These are phyloP conservation scores for Dynastes maya DNA, from an alignment of 2,888 invertebrate genomes.

Conservation along the genomic window DNA sequence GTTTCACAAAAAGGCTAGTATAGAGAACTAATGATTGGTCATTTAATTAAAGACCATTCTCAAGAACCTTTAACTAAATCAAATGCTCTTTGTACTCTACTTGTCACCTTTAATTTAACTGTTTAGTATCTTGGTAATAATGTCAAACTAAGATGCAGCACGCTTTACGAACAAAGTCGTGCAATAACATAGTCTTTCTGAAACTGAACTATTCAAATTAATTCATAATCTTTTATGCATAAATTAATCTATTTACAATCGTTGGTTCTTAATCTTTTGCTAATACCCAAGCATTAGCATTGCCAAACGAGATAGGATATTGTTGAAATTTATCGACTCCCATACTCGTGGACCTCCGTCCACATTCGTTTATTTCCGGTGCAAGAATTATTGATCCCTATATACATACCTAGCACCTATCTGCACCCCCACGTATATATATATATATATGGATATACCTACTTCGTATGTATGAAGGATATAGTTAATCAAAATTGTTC, in stretches of 20 bases:
- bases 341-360: conserved; percentile 57
- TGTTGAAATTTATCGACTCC: conserved; percentile 65
- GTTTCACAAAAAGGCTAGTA: too few relatives aligned
- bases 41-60: too few relatives aligned
- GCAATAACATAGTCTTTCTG: not conserved
- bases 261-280: conserved; percentile 19
- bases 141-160: not conserved
- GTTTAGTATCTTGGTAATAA: not conserved
- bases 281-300: conserved; percentile 8
- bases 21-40: too few relatives aligned
- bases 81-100: too few relatives aligned
- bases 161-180: too few relatives aligned
- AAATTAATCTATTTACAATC: conserved; percentile 16
- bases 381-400: conserved; percentile 63
- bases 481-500: not conserved
- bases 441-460: not conserved
- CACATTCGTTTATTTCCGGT: conserved; percentile 58
- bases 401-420: conserved; percentile 58
- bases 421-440: not conserved
- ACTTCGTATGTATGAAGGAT: not conserved
- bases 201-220: conserved; percentile 1
- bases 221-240: conserved; percentile 1
- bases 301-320: conserved; percentile 56
- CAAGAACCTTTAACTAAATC: too few relatives aligned
- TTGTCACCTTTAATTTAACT: not conserved